Percentiles rank a stretch among this genome's conserved stretches.
These are phyloP conservation scores for Ceyx erithaca DNA, from an alignment of 2,797 vertebrate genomes.

Conservation along the genomic window DNA sequence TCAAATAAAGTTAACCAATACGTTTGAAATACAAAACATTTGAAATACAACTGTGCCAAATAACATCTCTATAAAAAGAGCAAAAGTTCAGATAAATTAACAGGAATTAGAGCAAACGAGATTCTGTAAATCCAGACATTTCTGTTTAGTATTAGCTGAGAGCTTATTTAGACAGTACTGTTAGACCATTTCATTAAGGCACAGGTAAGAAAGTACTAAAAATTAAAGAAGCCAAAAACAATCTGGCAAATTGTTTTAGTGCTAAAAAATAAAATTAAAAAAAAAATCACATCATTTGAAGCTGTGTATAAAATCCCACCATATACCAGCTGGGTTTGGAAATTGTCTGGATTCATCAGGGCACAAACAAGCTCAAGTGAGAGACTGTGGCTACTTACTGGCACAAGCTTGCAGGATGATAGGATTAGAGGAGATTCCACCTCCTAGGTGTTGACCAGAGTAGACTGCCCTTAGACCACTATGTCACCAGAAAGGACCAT, in stretches of 20 bases:
- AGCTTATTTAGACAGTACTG: not conserved
- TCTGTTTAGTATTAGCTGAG: not conserved
- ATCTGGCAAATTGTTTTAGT: not conserved
- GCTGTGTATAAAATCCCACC: not conserved
- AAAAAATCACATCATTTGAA: not conserved
- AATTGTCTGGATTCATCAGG: not conserved
- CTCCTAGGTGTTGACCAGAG: not conserved
- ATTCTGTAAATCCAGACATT: not conserved
- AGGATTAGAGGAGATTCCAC: not conserved
- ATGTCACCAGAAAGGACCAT: not conserved
- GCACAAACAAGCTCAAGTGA: not conserved
- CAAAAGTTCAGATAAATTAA: not conserved
- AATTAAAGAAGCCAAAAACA: not conserved
- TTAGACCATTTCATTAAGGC: not conserved
- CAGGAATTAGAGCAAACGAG: not conserved
- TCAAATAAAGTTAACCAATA: not conserved
- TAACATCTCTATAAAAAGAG: not conserved
- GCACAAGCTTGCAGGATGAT: fast-evolving
- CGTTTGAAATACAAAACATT: not conserved
- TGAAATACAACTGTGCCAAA: not conserved
- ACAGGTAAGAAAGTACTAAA: not conserved
- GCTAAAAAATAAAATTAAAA: not conserved
- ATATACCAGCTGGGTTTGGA: not conserved
- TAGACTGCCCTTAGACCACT: not conserved
- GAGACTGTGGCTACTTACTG: not conserved